Evolutionary conservation across 2,888 invertebrate species (phyloP).

Genomic region (Scaptomyza parva): DNA sequence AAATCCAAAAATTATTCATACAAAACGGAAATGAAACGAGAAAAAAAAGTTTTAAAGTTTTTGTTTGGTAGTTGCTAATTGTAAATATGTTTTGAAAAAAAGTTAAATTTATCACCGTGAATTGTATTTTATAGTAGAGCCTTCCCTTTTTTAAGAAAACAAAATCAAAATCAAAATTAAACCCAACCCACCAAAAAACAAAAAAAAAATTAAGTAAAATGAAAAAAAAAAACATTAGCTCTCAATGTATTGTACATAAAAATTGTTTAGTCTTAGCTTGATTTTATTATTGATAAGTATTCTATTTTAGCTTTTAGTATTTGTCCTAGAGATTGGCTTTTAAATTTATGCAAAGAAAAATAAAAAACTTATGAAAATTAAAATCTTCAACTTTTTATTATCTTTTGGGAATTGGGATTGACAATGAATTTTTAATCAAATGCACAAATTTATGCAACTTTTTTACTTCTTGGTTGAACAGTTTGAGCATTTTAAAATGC

Average conservation of each 20-base stretch:
- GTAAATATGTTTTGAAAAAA: slow-evolving; percentile 50
- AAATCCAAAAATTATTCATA: slow-evolving; percentile 73
- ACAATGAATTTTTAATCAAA: no score
- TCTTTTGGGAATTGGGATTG: slow-evolving; percentile 14
- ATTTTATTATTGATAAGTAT: slow-evolving; percentile 56
- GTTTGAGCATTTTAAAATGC: no score
- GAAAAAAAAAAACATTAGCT: slow-evolving; percentile 12
- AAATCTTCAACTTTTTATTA: slow-evolving; percentile 1
- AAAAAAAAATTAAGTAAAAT: no score
- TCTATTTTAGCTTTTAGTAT: slow-evolving; percentile 55
- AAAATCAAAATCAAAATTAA: slow-evolving; percentile 14
- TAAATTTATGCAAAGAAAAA: slow-evolving; percentile 44
- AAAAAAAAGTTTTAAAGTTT: slow-evolving; percentile 28
- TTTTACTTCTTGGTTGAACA: no score
- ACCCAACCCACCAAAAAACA: slow-evolving; percentile 55
- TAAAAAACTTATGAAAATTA: slow-evolving; percentile 49
- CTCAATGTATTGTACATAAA: slow-evolving; percentile 62
- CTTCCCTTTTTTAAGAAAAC: not conserved
- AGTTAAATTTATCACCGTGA: slow-evolving; percentile 12
- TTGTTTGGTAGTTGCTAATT: slow-evolving; percentile 47
- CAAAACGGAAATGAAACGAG: slow-evolving; percentile 26
- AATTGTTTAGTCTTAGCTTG: slow-evolving; percentile 58
- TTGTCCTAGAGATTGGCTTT: slow-evolving; percentile 59
- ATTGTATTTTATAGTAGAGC: slow-evolving; percentile 32
- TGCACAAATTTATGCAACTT: no score